Evolutionary conservation across 1,140 invertebrate genomes (phyloP).

Genomic region (Akabosia matsudoensis): DNA sequence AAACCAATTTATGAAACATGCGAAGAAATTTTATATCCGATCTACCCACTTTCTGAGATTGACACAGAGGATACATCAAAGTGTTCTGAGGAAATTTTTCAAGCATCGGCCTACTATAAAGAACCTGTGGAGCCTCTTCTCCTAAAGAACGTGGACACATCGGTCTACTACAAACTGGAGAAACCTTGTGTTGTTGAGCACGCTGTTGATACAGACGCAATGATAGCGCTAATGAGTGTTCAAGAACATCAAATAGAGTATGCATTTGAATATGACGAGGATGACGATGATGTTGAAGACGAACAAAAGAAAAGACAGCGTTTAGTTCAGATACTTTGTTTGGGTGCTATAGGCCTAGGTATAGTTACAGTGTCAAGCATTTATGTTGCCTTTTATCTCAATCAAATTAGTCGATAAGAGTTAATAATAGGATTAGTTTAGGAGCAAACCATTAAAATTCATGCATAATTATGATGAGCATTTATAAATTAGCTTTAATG

Average conservation of each 20-base stretch:
- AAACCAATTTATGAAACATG: neutral
- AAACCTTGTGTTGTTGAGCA: neutral
- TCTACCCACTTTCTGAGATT: neutral
- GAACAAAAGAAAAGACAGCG: slow-evolving; percentile 10
- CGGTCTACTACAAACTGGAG: neutral
- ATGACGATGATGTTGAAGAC: slow-evolving; percentile 20
- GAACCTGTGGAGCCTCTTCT: neutral
- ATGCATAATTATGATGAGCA: too few species aligned
- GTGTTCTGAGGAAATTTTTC: neutral
- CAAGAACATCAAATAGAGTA: neutral
- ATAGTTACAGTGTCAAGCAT: slow-evolving; percentile 7
- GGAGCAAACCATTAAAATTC: too few species aligned
- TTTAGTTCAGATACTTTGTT: slow-evolving; percentile 4
- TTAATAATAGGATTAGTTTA: too few species aligned
- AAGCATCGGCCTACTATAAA: neutral
- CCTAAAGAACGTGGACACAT: too few species aligned
- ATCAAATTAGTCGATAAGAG: neutral
- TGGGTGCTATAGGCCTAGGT: slow-evolving; percentile 10
- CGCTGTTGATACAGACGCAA: neutral
- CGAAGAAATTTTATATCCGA: neutral
- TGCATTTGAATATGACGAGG: slow-evolving; percentile 1
- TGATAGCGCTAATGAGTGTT: slow-evolving; percentile 2
- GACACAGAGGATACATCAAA: neutral
- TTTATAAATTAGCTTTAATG: too few species aligned
- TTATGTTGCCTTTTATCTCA: slow-evolving; percentile 9